These are phyloP conservation scores for Scatophagus argus DNA, from an alignment of 2,113 vertebrate species.

Conservation along the genomic window DNA sequence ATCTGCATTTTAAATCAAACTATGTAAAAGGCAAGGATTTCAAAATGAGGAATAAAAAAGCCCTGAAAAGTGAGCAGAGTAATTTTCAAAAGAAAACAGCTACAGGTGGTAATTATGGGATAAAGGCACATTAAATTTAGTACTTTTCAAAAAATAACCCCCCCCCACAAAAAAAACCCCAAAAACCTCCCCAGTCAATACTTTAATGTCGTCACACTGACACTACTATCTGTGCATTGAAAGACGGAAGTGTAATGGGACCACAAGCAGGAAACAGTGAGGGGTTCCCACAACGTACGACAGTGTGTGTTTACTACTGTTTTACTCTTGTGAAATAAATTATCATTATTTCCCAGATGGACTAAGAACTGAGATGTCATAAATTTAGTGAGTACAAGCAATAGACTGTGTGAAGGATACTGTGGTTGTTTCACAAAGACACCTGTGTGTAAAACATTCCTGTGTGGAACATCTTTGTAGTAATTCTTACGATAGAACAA, in stretches of 20 bases:
- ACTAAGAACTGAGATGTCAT: background rate
- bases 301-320: background rate
- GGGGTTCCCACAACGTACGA: background rate
- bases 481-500: background rate
- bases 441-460: background rate
- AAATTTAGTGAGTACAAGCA: background rate
- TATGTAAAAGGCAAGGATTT: background rate
- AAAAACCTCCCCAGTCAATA: background rate
- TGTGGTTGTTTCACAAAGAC: background rate
- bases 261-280: background rate
- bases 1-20: background rate
- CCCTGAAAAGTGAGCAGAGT: background rate
- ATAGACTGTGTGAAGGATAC: background rate
- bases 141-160: background rate
- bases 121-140: background rate
- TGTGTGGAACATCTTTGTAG: background rate
- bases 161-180: too few relatives aligned
- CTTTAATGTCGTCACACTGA: background rate
- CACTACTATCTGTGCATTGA: background rate
- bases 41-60: background rate
- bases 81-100: conserved; percentile 9
- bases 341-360: background rate
- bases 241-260: background rate
- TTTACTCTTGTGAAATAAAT: background rate
- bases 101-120: conserved; percentile 17